Evolutionary conservation across 2,797 vertebrate genomes (phyloP).

Genomic region (Sphenodon punctatus): DNA sequence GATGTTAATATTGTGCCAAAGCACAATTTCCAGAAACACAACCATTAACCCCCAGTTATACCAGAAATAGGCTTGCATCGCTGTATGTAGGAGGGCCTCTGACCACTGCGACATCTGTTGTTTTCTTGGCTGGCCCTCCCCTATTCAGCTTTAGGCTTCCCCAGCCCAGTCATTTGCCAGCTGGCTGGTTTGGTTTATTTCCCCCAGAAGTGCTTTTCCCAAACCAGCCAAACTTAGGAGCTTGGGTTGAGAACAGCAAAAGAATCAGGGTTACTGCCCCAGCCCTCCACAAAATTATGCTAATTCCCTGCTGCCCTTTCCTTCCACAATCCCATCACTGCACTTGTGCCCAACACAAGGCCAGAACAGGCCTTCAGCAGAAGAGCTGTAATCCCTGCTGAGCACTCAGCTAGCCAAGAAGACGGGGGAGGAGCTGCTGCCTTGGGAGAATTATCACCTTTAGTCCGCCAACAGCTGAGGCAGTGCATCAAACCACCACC

Average conservation of each 20-base stretch:
- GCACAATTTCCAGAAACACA: not conserved
- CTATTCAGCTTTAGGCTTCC: conserved; percentile 33
- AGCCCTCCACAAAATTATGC: not conserved
- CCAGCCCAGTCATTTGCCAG: conserved; percentile 9
- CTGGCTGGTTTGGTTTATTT: conserved; percentile 6
- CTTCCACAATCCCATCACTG: rapidly evolving
- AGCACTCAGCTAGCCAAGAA: conserved; percentile 39
- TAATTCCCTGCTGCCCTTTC: not conserved
- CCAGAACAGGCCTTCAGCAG: conserved; percentile 38
- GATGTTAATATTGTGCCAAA: not conserved
- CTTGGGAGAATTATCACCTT: conserved; percentile 41
- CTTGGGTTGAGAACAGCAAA: conserved; percentile 12
- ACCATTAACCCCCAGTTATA: conserved; percentile 16
- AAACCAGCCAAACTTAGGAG: conserved; percentile 27
- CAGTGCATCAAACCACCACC: not conserved
- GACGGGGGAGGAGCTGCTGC: conserved; percentile 38
- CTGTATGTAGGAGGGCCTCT: not conserved
- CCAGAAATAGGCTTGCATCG: not conserved
- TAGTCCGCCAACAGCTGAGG: conserved; percentile 49
- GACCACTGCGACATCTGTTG: conserved; percentile 14
- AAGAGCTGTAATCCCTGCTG: conserved; percentile 51
- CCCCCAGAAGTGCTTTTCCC: conserved; percentile 28
- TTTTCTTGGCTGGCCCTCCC: not conserved
- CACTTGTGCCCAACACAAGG: not conserved
- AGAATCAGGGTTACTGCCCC: not conserved